Base-by-base conservation (phyloP, 1,140 invertebrate species). In the Drosophila yakuba region DNA sequence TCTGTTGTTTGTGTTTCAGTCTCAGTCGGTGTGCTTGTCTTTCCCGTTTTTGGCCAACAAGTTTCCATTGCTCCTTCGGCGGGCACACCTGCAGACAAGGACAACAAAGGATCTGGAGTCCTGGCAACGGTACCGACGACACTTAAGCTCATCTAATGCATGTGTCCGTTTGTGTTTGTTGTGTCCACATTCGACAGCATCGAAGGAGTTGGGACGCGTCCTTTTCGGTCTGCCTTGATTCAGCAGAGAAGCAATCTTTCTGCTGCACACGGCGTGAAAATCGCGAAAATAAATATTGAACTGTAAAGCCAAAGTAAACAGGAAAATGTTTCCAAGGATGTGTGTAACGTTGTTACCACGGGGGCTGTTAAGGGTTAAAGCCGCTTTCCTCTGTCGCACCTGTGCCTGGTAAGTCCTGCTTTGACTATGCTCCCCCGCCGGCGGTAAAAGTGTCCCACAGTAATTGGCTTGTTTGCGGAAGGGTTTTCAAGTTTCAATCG, bases 201-300 rank as follows among this genome's bases (percentile, higher is more conserved):
- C 56, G 67, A 50, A 67, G 68, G 64, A 74, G 58, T 62, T 73
- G 58, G 48, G 47, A 43, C 48, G 12, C 23, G 36, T 41, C 44
- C 48, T 57, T 60, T 64, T 54, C 54, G 72, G 64, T 64, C 28
- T 55, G 35, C 71, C 69, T 41, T 50, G 41, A 54, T 38, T 41
- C 35, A 15, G 45, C 50, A 72, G 55, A 48, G 60, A 73, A 84
- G 68, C 67, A 79, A 89, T 89, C 75, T 88, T 71, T 83, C 61
- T 69, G 50, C 75, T 58, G 59, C 66, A 68, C 69, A 73, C 74
- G 80, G 83, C 71, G 82, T 85, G 89, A 76, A 91, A 91, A 91
- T 91, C 88, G 88, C 88, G 88, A 91, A 85, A 88, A 91, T 91
- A 91, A 91, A 91, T 91, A 91, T 91, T 91, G 88, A 91, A 91